Base-by-base conservation (phyloP, 2,888 invertebrate species). In the Tromatobia lineatoria region DNA sequence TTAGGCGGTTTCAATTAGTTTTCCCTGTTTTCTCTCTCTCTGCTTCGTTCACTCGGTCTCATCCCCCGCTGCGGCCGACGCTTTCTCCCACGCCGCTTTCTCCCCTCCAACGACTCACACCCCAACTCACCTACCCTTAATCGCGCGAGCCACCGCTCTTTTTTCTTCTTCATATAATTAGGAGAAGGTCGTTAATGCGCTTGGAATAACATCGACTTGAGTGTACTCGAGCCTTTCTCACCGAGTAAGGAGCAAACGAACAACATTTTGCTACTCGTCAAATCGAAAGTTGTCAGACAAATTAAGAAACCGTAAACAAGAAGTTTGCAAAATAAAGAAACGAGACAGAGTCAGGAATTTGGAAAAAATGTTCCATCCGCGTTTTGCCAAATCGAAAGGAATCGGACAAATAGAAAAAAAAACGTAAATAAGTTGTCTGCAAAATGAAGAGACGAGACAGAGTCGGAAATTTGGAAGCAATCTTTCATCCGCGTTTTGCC, bases 1-100 rank as follows among this genome's bases (percentile, higher is more conserved):
- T 93, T 93, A 93, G 92, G 92, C 92, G 92, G 91, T 93, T 93
- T 93, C 93, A 93, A 93, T 93, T 93, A 93, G 92, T 93, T 93
- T 93, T 92, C 93, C 89, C 89, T 89, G 87, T 82, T 92, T 93
- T 86, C 88, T 87, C 86, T 87, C 86, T 85, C 87, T 82, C 88
- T 61, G 52, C 80, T 69, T 77, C 74, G 47, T 67, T 75, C 50
- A 45, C 71, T 79, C 69, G 79, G 57, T 76, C 54, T 76, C 83
- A 73, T 71, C 25, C 54, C 18, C 54, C 45, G 29, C 76, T 77
- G 23, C 57, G 54, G 69, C 34, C 54, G 18, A 15, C n/a, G 75
- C 71, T 57, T 50, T 74, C 57, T 73, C 67, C n/a, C 78, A 70
- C 82, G 52, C 71, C 34, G 47, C 75, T 18, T 34, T n/a, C 47